phyloP scores from a whole-genome alignment of 2,888 invertebrate genomes.

The Ichneumon xanthorius region DNA sequence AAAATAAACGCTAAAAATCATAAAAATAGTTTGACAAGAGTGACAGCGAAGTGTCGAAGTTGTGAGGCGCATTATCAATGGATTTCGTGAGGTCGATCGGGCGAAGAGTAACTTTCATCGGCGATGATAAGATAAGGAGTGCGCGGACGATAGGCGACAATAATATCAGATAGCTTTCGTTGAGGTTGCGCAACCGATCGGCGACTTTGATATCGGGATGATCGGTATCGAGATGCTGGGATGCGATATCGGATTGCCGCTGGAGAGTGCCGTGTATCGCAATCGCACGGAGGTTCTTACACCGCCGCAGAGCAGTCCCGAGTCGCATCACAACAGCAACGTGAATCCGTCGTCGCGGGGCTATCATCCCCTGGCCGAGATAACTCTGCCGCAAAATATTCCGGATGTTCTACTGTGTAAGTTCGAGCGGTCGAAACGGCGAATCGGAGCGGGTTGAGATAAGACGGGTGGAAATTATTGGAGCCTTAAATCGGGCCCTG shows the following conservation, averaged over 20 bases:
- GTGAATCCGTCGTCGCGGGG: conserved; percentile 62
- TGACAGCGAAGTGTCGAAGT: neutral
- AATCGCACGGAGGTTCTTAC: conserved; percentile 79
- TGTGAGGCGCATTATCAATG: neutral
- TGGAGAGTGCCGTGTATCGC: conserved; percentile 77
- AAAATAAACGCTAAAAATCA: neutral
- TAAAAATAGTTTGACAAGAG: neutral
- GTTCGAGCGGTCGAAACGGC: conserved; percentile 62
- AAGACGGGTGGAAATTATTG: no score
- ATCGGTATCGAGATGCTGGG: conserved; percentile 77
- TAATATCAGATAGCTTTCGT: conserved; percentile 1
- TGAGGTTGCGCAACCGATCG: conserved; percentile 5
- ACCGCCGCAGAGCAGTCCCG: conserved; percentile 84
- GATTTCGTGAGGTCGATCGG: neutral
- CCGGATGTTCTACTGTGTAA: conserved; percentile 83
- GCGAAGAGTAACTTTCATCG: neutral
- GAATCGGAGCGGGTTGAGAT: no score
- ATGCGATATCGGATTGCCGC: conserved; percentile 78
- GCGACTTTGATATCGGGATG: conserved; percentile 46
- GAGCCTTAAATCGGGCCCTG: no score
- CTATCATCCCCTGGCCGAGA: conserved; percentile 79
- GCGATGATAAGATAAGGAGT: neutral
- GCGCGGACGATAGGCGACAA: neutral
- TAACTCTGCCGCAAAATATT: conserved; percentile 80
- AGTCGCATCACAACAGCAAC: conserved; percentile 77